A percentile compares a stretch with the other conserved stretches of the same genome.
These are phyloP conservation scores for Chaetodon trifascialis DNA, from an alignment of 2,113 vertebrate genomes.

Conservation along the genomic window DNA sequence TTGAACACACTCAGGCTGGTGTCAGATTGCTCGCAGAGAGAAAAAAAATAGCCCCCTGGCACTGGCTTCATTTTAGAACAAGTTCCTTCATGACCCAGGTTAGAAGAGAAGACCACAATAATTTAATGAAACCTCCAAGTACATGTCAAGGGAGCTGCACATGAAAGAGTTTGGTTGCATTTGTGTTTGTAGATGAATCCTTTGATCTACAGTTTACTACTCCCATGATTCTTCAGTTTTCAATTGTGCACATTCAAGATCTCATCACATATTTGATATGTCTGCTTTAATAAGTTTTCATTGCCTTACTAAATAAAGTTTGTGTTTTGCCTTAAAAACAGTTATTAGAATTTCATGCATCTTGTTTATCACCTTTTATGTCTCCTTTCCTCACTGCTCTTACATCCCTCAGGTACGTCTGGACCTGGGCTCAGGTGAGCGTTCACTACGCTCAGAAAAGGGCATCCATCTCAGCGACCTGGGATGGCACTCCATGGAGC, in stretches of 20 bases:
- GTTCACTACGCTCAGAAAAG: conserved; percentile 81
- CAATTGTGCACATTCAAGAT: not conserved
- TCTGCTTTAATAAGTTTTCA: not conserved
- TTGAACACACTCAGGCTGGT: conserved; percentile 23
- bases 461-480: conserved; percentile 84
- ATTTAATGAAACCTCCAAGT: conserved; percentile 45
- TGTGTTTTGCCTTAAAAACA: not conserved
- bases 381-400: not conserved
- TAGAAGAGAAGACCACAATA: conserved; percentile 33
- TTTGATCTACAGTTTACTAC: not conserved
- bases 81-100: conserved; percentile 68
- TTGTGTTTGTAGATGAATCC: conserved; percentile 19
- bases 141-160: not conserved
- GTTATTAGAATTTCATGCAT: not conserved
- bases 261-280: not conserved
- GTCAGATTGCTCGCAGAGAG: conserved; percentile 53
- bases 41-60: conserved; percentile 43
- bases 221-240: not conserved
- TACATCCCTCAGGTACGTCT: conserved; percentile 83
- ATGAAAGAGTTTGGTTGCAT: conserved; percentile 12
- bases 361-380: not conserved
- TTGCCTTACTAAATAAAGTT: not conserved
- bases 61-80: conserved; percentile 62
- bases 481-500: conserved; percentile 87
- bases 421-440: conserved; percentile 85